Evolutionary conservation across 2,888 invertebrate species (phyloP), one percentile per base, ranked within the genome.

Genomic region (Euplexia lucipara): DNA sequence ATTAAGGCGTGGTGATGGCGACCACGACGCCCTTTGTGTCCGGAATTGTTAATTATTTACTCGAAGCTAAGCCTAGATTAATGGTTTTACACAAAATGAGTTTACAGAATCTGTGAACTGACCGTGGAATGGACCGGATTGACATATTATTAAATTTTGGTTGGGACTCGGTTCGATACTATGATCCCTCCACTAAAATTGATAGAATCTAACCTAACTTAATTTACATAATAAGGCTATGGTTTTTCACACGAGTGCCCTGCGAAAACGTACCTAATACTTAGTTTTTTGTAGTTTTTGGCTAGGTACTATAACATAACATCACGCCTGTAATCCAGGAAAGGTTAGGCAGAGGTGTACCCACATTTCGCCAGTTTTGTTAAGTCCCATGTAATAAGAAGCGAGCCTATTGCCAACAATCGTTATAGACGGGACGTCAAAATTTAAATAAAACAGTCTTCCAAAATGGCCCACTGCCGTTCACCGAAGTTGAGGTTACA

Each of bases 21-120:
- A 26, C 5, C 26, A 26, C 26, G 5, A 12, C 32, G 14, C 20
- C 18, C 18, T 34, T 22, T 22, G 14, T 37, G 26, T 7, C n/a
- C 12, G 32, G 48, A 35, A 26, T 47, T 7, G 6, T 22, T 30
- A 42, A 57, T 65, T 47, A 65, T 57, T 52, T 42, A 51, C 10
- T 47, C 16, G 16, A 47, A 52, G 35, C 51, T 42, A 14, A 56
- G 16, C 22, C 22, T 34, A 30, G 22, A 69, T 63, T 61, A 61
- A 32, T 37, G 56, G 10, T 32, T 56, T 47, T 52, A 49, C 39
- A 58, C 30, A 20, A 41, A 53, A n/a, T 22, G 34, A 14, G 16
- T 30, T 57, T 34, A 39, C 18, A 41, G 14, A 12, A 26, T 22
- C 22, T 20, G 30, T 37, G 37, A 47, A 18, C 16, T 30, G 34